Evolutionary conservation across 2,888 invertebrate genomes (phyloP).

Genomic region (Heliconius erato): DNA sequence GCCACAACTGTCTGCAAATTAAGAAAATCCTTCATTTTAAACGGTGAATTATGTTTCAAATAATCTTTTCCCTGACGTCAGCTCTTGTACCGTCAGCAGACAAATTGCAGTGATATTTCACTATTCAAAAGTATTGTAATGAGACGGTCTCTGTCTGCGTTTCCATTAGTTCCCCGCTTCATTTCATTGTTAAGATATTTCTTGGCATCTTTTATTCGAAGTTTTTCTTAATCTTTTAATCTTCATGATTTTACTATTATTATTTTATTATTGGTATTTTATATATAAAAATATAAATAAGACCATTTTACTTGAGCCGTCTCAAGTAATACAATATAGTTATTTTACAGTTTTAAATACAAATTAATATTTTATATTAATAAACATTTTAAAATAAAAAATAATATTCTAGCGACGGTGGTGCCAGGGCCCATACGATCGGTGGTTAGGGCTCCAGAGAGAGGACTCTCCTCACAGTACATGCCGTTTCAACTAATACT

Average conservation of each 20-base stretch:
- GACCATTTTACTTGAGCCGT: neutral
- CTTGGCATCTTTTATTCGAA: constrained; percentile 6
- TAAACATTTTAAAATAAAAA: no score
- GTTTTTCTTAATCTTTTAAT: constrained; percentile 15
- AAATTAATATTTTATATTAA: no score
- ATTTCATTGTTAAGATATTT: constrained; percentile 40
- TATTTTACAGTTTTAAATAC: no score
- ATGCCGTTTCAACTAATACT: no score
- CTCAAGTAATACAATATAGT: no score
- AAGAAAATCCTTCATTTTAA: constrained; percentile 1
- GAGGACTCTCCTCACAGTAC: no score
- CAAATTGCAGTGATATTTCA: constrained; percentile 46
- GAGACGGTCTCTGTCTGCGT: constrained; percentile 41
- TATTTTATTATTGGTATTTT: neutral
- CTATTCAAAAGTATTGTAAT: constrained; percentile 42
- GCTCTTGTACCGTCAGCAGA: constrained; percentile 42
- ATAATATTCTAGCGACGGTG: no score
- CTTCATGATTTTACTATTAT: constrained; percentile 23
- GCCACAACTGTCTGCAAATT: neutral
- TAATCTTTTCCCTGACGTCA: constrained; percentile 21
- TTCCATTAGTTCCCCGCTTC: constrained; percentile 39
- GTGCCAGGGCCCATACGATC: no score
- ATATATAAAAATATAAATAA: no score
- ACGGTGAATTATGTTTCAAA: constrained; percentile 21
- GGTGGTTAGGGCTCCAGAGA: no score